Conservation (phyloP, 2,797 vertebrate species). For the Hafferia zeledoni region DNA sequence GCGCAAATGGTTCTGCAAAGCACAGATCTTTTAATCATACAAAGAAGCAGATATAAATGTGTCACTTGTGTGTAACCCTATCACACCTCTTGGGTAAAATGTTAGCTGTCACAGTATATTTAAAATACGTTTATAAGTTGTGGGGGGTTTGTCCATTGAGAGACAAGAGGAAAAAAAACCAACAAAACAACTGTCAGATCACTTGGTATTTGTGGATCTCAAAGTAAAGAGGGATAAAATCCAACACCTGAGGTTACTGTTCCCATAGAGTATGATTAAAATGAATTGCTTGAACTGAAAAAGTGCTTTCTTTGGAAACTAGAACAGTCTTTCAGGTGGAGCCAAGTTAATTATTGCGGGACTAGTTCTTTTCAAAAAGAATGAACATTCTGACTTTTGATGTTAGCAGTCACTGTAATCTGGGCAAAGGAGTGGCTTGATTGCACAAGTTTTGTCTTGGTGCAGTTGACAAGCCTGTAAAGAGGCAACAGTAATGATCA, state of each 20-base stretch:
- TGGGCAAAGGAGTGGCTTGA: neutral
- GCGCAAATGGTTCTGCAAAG: neutral
- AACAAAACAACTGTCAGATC: neutral
- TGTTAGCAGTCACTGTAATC: neutral
- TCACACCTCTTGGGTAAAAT: neutral
- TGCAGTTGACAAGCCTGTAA: neutral
- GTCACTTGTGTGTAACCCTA: neutral
- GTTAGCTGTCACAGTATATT: neutral
- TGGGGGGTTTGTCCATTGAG: neutral
- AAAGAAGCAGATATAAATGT: neutral
- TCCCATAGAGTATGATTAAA: neutral
- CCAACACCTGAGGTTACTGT: neutral
- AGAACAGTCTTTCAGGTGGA: neutral
- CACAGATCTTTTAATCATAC: neutral
- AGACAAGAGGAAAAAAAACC: neutral
- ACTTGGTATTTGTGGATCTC: neutral
- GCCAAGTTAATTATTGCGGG: neutral
- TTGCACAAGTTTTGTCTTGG: neutral
- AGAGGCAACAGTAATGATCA: neutral
- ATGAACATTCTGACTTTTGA: neutral
- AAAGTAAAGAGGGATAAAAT: neutral
- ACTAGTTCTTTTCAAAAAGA: neutral
- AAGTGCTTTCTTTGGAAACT: neutral
- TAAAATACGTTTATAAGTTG: neutral
- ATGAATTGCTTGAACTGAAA: neutral